Evolutionary conservation across 2,797 vertebrate species (phyloP), one percentile per base, ranked within the genome.

Genomic region (Danio albolineatus): DNA sequence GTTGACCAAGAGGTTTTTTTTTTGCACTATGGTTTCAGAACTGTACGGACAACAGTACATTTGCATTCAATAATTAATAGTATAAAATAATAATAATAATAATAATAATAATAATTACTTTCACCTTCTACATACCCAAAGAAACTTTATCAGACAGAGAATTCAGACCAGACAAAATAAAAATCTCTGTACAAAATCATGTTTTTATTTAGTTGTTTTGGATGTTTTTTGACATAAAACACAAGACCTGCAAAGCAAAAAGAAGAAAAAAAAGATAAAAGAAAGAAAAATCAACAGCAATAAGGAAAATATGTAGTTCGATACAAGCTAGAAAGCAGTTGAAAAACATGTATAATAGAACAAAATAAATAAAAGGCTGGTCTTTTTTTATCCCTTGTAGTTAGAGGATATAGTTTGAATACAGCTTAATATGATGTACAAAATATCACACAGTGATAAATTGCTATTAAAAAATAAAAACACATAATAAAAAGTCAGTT

Each of bases 371-470:
- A 92, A 89, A 92, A 92, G 91, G 91, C 91, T 93, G 90, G 93
- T 91, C 90, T 92, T 89, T 91, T n/a, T 90, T 57, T 48, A 89
- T 93, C 90, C 90, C 91, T 92, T 92, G 91, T 90, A 91, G 85
- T 93, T 91, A 88, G 90, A 94, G 90, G 89, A 93, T 92, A 92
- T 89, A 76, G 86, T 92, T 93, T 87, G 89, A 94, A 92, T 93
- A 92, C 90, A 93, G 93, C 89, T 90, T 94, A 92, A 93, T 93
- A 93, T 93, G 92, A 93, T 93, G 89, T 94, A 91, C 91, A 94
- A 94, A 95, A 94, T 96, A 96, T 96, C 95, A 97, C 96, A 97
- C 94, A 95, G 95, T 96, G 95, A 96, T 95, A 96, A 95, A 89
- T 89, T 93, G 93, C 90, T 91, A 91, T 90, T 92, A 91, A 92